These are phyloP conservation scores for Arizona elegans DNA, from an alignment of 2,113 vertebrate species.

Conservation along the genomic window DNA sequence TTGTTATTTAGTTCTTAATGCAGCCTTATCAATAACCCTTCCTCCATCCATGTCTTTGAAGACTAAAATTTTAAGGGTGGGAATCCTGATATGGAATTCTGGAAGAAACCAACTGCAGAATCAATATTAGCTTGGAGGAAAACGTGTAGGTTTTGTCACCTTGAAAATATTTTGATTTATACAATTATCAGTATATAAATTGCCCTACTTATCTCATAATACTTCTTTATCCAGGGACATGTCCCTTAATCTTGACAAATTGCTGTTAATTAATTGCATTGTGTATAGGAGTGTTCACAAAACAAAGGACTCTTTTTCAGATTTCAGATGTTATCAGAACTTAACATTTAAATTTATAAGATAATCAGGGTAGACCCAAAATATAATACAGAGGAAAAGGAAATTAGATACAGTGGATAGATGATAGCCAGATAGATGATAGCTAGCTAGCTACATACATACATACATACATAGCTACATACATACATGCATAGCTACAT, in stretches of 20 bases:
- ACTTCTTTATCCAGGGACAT: background rate
- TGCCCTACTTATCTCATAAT: background rate
- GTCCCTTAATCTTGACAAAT: background rate
- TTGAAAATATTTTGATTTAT: background rate
- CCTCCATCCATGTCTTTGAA: background rate
- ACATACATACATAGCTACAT: too few species aligned
- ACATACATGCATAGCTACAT: too few species aligned
- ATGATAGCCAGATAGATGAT: too few species aligned
- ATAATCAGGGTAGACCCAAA: background rate
- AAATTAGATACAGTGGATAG: too few species aligned
- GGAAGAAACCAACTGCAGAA: background rate
- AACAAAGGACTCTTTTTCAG: background rate
- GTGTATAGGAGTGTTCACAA: background rate
- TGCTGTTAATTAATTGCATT: background rate
- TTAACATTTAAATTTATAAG: background rate
- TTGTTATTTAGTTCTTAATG: background rate
- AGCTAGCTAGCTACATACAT: too few species aligned
- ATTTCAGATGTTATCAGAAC: background rate
- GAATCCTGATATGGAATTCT: background rate
- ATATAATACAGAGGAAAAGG: background rate
- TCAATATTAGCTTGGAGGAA: background rate
- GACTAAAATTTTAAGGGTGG: background rate
- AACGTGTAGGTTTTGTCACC: background rate
- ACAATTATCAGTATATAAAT: background rate
- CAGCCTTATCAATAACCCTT: background rate